Percentiles rank a stretch among this genome's conserved stretches.
Conservation (phyloP, 2,888 invertebrate species). For the Spodoptera picta region DNA sequence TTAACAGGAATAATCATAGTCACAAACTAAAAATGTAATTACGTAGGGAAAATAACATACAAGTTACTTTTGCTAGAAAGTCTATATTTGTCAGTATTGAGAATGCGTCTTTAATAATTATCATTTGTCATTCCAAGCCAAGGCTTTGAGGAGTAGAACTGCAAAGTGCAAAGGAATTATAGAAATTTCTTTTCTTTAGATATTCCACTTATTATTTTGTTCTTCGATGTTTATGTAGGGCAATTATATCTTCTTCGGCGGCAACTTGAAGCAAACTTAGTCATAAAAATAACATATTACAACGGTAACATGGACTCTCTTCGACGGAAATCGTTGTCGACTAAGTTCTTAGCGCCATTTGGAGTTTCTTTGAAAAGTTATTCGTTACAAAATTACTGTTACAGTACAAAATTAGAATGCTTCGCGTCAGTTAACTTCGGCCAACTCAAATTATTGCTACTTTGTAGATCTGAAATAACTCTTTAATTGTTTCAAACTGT, state of each 20-base stretch:
- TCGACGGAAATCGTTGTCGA: constrained; percentile 29
- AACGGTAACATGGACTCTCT: constrained; percentile 21
- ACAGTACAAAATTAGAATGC: constrained; percentile 46
- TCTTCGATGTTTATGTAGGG: too few species aligned
- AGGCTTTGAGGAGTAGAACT: too few species aligned
- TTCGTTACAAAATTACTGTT: constrained; percentile 48
- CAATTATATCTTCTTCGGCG: too few species aligned
- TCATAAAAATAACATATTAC: constrained; percentile 1
- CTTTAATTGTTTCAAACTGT: constrained; percentile 47
- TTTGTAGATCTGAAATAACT: constrained; percentile 57
- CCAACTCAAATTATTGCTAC: constrained; percentile 54
- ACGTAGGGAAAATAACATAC: background rate
- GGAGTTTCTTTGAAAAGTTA: constrained; percentile 48
- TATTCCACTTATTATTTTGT: too few species aligned
- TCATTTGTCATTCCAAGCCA: too few species aligned
- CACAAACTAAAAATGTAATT: background rate
- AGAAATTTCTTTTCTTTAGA: too few species aligned
- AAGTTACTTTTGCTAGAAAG: background rate
- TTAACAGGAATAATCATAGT: background rate
- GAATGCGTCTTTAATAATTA: too few species aligned
- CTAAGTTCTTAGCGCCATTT: constrained; percentile 41
- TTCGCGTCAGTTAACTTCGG: constrained; percentile 47
- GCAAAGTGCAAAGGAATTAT: too few species aligned
- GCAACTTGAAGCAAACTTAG: background rate
- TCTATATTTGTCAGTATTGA: too few species aligned